Base-by-base conservation (phyloP, 2,113 vertebrate species). In the Saccopteryx leptura region DNA sequence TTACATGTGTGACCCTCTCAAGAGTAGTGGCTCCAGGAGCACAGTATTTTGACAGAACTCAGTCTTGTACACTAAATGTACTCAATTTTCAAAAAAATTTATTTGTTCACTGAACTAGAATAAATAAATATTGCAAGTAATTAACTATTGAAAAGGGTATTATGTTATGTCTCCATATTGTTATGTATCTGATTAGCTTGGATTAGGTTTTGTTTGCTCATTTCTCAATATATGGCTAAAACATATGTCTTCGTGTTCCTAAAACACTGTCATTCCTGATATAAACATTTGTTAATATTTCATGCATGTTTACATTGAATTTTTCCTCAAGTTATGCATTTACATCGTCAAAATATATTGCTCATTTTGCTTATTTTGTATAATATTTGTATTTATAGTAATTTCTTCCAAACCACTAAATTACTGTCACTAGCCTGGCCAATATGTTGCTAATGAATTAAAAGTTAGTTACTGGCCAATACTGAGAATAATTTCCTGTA, bases 51-150 rank as follows among this genome's bases (percentile, higher is more conserved):
- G 23, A 12, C 5, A 95, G 28, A 78, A 72, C 33, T 86, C 4
- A 12, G 5, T 28, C 19, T 89, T 56, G 3, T 87, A 24, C 50
- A 68, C 7, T 56, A 69, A 83, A 74, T 39, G 4, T 26, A 66
- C 58, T 65, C 11, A 33, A 12, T 72, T 65, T 72, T 72, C 15
- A 48, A 26, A 85, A 79, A 56, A 1, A 54, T 39, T 2, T 26
- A 80, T 63, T 86, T 92, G 13, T 89, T 93, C 31, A 60, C 2
- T 79, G 68, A 89, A 4, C 52, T 87, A 90, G 85, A 95, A 86
- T 83, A 83, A 82, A 28, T 71, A 82, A 87, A 61, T 61, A 69
- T 56, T 33, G 2, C 3, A 90, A 31, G 84, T 83, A 68, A 65
- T 65, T 91, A 61, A 50, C 58, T 84, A 74, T 7, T 60, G 12